A percentile compares a stretch with the other conserved stretches of the same genome.
phyloP scores from a whole-genome alignment of 1,140 invertebrate genomes.

The Temnothorax longispinosus region DNA sequence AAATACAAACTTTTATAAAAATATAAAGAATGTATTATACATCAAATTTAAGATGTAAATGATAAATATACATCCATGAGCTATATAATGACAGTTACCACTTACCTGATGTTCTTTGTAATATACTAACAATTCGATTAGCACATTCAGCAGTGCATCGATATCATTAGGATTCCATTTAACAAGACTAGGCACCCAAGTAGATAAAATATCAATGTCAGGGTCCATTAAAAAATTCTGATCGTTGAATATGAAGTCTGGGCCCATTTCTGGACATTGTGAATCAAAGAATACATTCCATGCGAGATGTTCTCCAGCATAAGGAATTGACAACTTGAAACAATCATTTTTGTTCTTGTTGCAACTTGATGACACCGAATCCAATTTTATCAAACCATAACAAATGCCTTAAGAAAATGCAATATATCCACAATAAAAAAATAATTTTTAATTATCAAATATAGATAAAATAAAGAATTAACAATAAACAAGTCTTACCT shows the following conservation, averaged over 20 bases:
- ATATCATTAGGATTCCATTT: conserved; percentile 86
- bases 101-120: conserved; percentile 87
- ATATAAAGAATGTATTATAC: background rate
- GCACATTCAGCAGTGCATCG: conserved; percentile 85
- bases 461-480: background rate
- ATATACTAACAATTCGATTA: conserved; percentile 85
- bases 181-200: conserved; percentile 86
- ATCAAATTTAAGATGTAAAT: background rate
- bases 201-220: conserved; percentile 83
- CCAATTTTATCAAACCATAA: conserved; percentile 45
- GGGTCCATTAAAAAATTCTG: conserved; percentile 86
- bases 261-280: conserved; percentile 78
- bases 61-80: background rate
- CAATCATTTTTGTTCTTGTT: conserved; percentile 74
- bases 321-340: conserved; percentile 82
- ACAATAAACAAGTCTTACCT: conserved; percentile 55
- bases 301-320: conserved; percentile 77
- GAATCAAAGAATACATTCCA: conserved; percentile 83
- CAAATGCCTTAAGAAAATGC: conserved; percentile 64
- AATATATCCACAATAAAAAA: background rate
- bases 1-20: background rate
- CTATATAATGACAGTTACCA: background rate
- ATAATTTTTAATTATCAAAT: background rate
- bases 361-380: conserved; percentile 63
- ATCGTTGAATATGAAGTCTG: conserved; percentile 86